These are phyloP conservation scores for Ginglymostoma cirratum DNA, from an alignment of 2,113 vertebrate species.

Conservation along the genomic window DNA sequence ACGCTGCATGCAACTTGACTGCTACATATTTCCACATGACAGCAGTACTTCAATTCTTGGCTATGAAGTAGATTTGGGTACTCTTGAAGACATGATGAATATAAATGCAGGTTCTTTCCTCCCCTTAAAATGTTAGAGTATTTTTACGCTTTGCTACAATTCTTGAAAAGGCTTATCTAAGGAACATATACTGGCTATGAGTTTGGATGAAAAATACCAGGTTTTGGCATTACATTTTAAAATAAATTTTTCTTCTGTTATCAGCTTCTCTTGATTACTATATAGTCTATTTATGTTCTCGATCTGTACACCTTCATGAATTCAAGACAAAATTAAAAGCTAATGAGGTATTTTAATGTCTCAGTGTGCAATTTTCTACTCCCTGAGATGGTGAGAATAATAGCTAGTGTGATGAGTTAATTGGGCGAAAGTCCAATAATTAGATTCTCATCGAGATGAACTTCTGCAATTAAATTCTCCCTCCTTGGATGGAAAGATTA, in stretches of 20 bases:
- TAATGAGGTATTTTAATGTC: not conserved
- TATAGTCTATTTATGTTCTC: not conserved
- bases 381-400: no score
- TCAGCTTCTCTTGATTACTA: not conserved
- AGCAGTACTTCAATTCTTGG: not conserved
- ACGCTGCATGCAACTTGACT: not conserved
- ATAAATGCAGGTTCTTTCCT: not conserved
- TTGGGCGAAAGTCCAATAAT: no score
- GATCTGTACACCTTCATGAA: not conserved
- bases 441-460: no score
- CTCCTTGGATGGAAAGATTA: no score
- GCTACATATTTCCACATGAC: not conserved
- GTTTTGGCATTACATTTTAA: not conserved
- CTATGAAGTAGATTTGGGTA: not conserved
- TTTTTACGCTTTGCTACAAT: not conserved
- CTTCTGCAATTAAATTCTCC: no score
- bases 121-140: not conserved
- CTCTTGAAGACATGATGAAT: not conserved
- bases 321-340: not conserved
- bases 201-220: not conserved
- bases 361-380: not conserved
- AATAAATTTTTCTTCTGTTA: not conserved
- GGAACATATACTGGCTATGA: not conserved
- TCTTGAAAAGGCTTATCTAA: not conserved
- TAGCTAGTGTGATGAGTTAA: no score